phyloP scores from a whole-genome alignment of 1,140 invertebrate genomes.

The Dendrolimus punctatus region DNA sequence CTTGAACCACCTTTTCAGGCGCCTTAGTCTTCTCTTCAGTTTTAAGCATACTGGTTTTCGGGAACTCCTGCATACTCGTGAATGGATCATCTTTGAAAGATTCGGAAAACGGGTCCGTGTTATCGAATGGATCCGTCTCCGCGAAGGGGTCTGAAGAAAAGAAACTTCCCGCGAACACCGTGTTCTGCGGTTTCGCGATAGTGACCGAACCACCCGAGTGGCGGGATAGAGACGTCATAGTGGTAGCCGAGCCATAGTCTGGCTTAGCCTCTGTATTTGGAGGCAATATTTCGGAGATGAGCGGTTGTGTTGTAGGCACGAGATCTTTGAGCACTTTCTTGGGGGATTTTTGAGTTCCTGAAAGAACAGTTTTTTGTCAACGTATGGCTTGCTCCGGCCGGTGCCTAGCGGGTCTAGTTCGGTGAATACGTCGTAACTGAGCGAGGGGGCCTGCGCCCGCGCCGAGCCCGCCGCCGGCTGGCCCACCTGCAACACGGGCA shows the following conservation, averaged over 20 bases:
- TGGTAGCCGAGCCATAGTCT: conserved; percentile 52
- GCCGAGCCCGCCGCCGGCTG: conserved; percentile 31
- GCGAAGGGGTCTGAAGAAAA: conserved; percentile 78
- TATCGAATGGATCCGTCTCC: conserved; percentile 80
- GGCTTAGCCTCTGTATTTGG: conserved; percentile 31
- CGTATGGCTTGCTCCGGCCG: conserved; percentile 89
- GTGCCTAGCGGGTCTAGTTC: conserved; percentile 93
- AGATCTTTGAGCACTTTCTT: conserved; percentile 92
- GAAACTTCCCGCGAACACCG: conserved; percentile 36
- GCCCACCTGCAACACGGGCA: conserved; percentile 58
- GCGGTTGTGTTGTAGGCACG: conserved; percentile 61
- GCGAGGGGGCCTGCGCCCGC: conserved; percentile 19
- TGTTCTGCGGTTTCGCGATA: conserved; percentile 47
- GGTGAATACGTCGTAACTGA: conserved; percentile 86
- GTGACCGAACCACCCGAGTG: conserved; percentile 66
- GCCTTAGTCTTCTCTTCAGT: conserved; percentile 39
- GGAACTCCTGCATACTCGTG: conserved; percentile 57
- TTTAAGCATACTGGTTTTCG: conserved; percentile 37
- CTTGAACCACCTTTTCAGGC: conserved; percentile 22
- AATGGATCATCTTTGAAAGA: conserved; percentile 76
- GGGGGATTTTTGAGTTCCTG: conserved; percentile 94
- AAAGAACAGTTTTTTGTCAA: conserved; percentile 96
- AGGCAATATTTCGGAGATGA: conserved; percentile 49
- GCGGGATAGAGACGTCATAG: conserved; percentile 62
- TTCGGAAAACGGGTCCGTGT: conserved; percentile 77